Percentiles rank a stretch among this genome's conserved stretches.
These are phyloP conservation scores for Himalopsyche phryganea DNA, from an alignment of 1,140 invertebrate genomes.

Conservation along the genomic window DNA sequence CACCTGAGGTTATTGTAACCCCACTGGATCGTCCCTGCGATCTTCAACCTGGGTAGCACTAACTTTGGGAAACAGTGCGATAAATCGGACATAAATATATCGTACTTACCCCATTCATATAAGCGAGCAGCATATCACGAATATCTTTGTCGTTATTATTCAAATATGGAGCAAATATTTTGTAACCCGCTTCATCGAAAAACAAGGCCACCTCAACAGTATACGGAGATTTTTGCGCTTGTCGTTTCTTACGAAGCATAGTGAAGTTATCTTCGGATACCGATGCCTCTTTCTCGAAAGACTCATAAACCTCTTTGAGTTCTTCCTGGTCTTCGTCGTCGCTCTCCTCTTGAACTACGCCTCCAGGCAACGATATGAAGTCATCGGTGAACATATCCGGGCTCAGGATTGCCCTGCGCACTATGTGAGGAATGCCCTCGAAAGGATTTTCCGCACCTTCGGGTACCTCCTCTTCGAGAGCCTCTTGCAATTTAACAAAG, in stretches of 20 bases:
- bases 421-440: conserved; percentile 51
- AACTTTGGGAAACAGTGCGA: too few species aligned
- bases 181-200: conserved; percentile 68
- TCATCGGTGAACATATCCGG: conserved; percentile 34
- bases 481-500: conserved; percentile 36
- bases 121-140: conserved; percentile 68
- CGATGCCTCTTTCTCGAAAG: conserved; percentile 36
- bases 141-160: conserved; percentile 61
- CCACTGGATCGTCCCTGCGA: too few species aligned
- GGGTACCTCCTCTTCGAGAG: conserved; percentile 27
- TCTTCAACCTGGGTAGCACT: too few species aligned
- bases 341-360: background rate
- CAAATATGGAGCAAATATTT: conserved; percentile 65
- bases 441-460: conserved; percentile 27
- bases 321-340: conserved; percentile 20
- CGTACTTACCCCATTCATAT: conserved; percentile 67
- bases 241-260: conserved; percentile 35
- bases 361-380: conserved; percentile 35
- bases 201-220: conserved; percentile 69
- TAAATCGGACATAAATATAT: too few species aligned
- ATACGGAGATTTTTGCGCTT: conserved; percentile 44
- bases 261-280: conserved; percentile 36
- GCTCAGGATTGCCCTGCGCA: conserved; percentile 51
- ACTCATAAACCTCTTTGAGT: background rate
- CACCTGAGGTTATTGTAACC: too few species aligned